These are phyloP conservation scores for Tetramorium alpestre DNA, from an alignment of 1,140 invertebrate genomes.

Conservation along the genomic window DNA sequence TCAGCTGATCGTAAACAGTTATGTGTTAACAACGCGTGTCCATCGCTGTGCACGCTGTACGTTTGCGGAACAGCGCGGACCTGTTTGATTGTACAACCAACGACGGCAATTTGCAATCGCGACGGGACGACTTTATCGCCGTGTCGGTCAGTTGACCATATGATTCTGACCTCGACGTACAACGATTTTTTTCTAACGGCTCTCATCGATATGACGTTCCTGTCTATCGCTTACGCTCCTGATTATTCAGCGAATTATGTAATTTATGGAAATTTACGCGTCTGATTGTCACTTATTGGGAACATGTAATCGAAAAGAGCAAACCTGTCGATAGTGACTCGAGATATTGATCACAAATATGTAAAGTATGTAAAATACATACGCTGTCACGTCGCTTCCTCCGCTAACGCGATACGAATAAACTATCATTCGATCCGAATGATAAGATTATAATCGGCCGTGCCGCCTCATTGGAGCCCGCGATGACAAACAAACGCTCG, in stretches of 20 bases:
- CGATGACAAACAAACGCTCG: conserved; percentile 23
- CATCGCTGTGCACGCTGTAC: not conserved
- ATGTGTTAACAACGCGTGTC: conserved; percentile 68
- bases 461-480: not conserved
- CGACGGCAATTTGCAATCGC: conserved; percentile 50
- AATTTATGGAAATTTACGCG: not conserved
- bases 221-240: not conserved
- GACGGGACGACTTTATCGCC: conserved; percentile 18
- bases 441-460: conserved; percentile 37
- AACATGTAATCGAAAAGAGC: not conserved
- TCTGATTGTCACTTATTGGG: not conserved
- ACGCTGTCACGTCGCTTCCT: not conserved
- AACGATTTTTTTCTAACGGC: not conserved
- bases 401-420: not conserved
- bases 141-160: not conserved
- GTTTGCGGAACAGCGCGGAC: conserved; percentile 13
- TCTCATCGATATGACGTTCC: not conserved
- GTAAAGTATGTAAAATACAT: not conserved
- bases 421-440: not conserved
- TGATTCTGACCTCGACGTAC: not conserved
- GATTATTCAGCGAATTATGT: not conserved
- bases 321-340: not conserved
- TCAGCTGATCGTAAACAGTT: conserved; percentile 74
- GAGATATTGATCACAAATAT: not conserved
- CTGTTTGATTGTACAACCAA: conserved; percentile 46